These are phyloP conservation scores for Drosophila sechellia DNA, from an alignment of 1,140 invertebrate species.

Conservation along the genomic window DNA sequence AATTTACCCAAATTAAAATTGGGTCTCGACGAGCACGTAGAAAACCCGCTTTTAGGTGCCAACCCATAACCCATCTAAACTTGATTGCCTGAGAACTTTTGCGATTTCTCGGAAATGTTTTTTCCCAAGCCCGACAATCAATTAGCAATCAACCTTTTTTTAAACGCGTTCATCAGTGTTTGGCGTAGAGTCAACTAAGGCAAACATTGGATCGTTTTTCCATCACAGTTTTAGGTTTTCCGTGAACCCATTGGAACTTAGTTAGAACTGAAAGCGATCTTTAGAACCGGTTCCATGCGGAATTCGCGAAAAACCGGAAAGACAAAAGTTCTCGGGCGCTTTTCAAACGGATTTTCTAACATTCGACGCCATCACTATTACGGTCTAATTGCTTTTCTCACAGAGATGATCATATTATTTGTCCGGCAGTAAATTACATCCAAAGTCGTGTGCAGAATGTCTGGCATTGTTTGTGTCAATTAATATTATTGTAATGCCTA, in stretches of 20 bases:
- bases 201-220: conserved; percentile 38
- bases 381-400: conserved; percentile 5
- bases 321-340: background rate
- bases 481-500: conserved; percentile 40
- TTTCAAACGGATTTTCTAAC: conserved; percentile 12
- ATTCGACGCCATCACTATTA: conserved; percentile 22
- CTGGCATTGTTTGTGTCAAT: conserved; percentile 26
- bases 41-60: conserved; percentile 30
- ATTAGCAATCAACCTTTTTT: conserved; percentile 2
- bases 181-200: conserved; percentile 6
- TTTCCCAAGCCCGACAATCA: conserved; percentile 25
- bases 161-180: conserved; percentile 2
- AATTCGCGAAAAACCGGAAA: conserved; percentile 27
- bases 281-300: conserved; percentile 6
- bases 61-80: conserved; percentile 11
- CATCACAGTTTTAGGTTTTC: conserved; percentile 33
- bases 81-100: conserved; percentile 12
- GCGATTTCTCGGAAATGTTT: conserved; percentile 42
- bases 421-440: conserved; percentile 30
- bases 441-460: conserved; percentile 45
- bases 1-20: conserved; percentile 28
- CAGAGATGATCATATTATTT: conserved; percentile 25
- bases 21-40: conserved; percentile 12
- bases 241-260: conserved; percentile 26
- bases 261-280: conserved; percentile 10